Evolutionary conservation across 2,113 vertebrate species (phyloP).

Genomic region (Serilophus lunatus): DNA sequence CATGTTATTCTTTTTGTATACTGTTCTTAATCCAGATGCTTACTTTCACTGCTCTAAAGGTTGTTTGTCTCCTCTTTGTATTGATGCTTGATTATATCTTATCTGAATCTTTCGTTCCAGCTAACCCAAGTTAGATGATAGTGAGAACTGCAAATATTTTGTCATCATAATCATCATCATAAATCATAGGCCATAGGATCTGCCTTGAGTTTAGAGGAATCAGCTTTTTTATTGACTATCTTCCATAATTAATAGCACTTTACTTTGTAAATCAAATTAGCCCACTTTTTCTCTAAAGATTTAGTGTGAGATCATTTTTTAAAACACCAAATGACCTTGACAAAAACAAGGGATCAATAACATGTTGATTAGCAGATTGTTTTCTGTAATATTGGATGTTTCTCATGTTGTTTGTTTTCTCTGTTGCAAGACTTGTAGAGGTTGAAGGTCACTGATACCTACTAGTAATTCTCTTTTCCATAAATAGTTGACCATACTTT

Average conservation of each 20-base stretch:
- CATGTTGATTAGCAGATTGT: constrained; percentile 89
- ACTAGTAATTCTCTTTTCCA: constrained; percentile 58
- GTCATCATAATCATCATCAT: constrained; percentile 72
- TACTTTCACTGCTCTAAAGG: background rate
- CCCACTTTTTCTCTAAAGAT: constrained; percentile 82
- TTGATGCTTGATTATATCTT: background rate
- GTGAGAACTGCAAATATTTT: constrained; percentile 66
- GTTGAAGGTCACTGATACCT: constrained; percentile 65
- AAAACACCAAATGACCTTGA: constrained; percentile 94
- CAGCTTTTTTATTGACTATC: constrained; percentile 79
- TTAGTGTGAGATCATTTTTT: constrained; percentile 92
- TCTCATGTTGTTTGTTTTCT: constrained; percentile 55
- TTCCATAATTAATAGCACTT: constrained; percentile 86
- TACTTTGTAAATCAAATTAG: constrained; percentile 92
- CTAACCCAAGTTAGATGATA: background rate
- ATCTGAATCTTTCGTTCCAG: constrained; percentile 4
- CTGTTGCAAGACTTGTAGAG: constrained; percentile 58
- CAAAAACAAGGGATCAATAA: constrained; percentile 92
- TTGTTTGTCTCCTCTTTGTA: background rate
- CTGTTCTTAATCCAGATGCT: background rate
- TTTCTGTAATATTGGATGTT: constrained; percentile 83
- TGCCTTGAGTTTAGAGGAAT: constrained; percentile 74
- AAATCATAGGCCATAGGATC: constrained; percentile 73
- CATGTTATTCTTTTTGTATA: background rate
- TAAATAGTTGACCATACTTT: constrained; percentile 20